Base-by-base conservation (phyloP, 2,888 invertebrate species). In the Operophtera brumata region DNA sequence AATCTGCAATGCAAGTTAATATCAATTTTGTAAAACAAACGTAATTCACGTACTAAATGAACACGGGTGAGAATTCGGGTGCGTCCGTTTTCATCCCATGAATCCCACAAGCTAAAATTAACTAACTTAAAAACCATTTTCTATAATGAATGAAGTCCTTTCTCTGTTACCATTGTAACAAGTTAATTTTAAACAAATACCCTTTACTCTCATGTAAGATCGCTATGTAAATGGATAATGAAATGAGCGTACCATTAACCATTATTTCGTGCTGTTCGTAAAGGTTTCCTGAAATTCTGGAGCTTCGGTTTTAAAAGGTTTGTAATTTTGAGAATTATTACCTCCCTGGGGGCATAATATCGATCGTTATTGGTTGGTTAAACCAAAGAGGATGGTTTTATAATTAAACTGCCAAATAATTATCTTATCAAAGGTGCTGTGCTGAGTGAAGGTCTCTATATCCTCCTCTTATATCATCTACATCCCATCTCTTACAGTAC, bases 271-370 rank as follows among this genome's bases (percentile, higher is more conserved):
- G 12, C 47, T 20, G 40, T 30, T 32, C 28, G 32, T 40, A 40
- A 47, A 47, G 47, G 47, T 47, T 47, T 36, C 37, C 37, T 12
- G 13, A 9, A 30, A 28, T 47, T 39, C 39, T 47, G n/a, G 39
- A 47, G 28, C 26, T 47, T 11, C 25, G 13, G 47, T 20, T 47
- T 32, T 13, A 13, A 36, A 13, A 40, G 32, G 39, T 28, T 30
- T 39, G 39, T 32, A 32, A 20, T 40, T 47, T 47, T 9, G 20
- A 30, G 14, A 47, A 30, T 20, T 39, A 36, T 36, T 10, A 39
- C 30, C 30, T 8, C 9, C 30, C 30, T 30, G 5, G 7, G 30
- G 20, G 7, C 9, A 30, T 7, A 30, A 6, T 30, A 30, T 30
- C 30, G 30, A 30, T 30, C 8, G 30, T 9, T 30, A 9, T 30